phyloP scores from a whole-genome alignment of 2,888 invertebrate species.

The Himalopsyche anomala region DNA sequence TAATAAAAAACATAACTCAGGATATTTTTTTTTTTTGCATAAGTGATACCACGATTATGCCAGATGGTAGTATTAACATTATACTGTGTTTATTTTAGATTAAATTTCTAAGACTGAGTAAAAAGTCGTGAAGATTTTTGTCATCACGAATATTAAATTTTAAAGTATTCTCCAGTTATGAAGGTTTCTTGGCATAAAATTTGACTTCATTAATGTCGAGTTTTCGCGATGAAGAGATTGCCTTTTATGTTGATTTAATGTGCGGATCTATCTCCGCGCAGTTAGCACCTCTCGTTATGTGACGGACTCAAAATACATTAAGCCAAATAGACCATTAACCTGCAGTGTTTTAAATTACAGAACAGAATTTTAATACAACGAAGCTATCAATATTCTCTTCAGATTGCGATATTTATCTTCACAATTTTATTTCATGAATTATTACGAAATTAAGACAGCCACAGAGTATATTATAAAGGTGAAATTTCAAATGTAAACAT shows the following conservation, averaged over 20 bases:
- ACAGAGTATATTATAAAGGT: too few relatives aligned
- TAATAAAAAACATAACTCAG: too few relatives aligned
- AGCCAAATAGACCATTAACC: slow-evolving; percentile 14
- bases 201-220: slow-evolving; percentile 30
- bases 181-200: slow-evolving; percentile 17
- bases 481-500: too few relatives aligned
- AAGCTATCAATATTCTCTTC: neutral
- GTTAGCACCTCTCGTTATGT: neutral
- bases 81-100: neutral
- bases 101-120: neutral
- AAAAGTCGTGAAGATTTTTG: neutral
- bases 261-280: slow-evolving; percentile 15
- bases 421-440: too few relatives aligned
- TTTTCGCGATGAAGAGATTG: slow-evolving; percentile 21
- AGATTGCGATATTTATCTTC: too few relatives aligned
- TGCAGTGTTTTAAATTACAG: neutral
- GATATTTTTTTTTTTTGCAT: too few relatives aligned
- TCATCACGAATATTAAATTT: neutral
- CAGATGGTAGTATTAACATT: too few relatives aligned
- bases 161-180: slow-evolving; percentile 5
- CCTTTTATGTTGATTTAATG: slow-evolving; percentile 22
- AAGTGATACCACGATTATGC: too few relatives aligned
- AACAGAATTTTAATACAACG: too few relatives aligned
- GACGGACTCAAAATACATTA: neutral
- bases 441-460: too few relatives aligned